Base-by-base conservation (phyloP, 2,888 invertebrate species). In the Latrodectus hesperus region DNA sequence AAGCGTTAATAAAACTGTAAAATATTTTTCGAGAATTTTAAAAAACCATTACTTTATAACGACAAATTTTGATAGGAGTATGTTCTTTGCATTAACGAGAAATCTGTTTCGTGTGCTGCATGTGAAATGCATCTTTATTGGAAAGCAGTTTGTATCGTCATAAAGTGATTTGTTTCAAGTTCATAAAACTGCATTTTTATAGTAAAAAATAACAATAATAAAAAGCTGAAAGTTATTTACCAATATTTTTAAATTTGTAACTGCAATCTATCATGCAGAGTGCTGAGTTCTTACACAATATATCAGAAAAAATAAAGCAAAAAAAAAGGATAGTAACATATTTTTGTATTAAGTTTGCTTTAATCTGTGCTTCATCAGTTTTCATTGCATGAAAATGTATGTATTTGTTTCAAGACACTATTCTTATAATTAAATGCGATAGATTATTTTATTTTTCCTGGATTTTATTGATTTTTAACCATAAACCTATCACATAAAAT, bases 41-140 rank as follows among this genome's bases (percentile, higher is more conserved):
- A 60, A 6, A 60, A 55, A 5, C 4, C 55, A 55, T 55, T 60
- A 11, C 60, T 11, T 60, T 12, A 11, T 60, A 16, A 60, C 3
- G 12, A 60, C 14, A 11, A 60, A 60, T n/a, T 60, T 60, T 60
- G 12, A 9, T 16, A 60, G n/a, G 60, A 16, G 12, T 38, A 38
- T 38, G 38, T 38, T 38, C 49, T 74, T 65, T 80, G 79, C 79
- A 64, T 86, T 85, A 64, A 70, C 75, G 70, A 52, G 26, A 73
- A 79, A 51, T 67, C 67, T 67, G 77, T 74, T 78, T 79, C 75
- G 75, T 38, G 38, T 88, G 88, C 88, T 88, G 88, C 88, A 88
- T 88, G 88, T 88, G 88, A 88, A 22, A 75, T 88, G 88, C 88
- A 79, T 88, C 71, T 17, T 76, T 53, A 67, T 52, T 65, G 53